phyloP scores from a whole-genome alignment of 2,888 invertebrate genomes.

The Aporophyla nigra region DNA sequence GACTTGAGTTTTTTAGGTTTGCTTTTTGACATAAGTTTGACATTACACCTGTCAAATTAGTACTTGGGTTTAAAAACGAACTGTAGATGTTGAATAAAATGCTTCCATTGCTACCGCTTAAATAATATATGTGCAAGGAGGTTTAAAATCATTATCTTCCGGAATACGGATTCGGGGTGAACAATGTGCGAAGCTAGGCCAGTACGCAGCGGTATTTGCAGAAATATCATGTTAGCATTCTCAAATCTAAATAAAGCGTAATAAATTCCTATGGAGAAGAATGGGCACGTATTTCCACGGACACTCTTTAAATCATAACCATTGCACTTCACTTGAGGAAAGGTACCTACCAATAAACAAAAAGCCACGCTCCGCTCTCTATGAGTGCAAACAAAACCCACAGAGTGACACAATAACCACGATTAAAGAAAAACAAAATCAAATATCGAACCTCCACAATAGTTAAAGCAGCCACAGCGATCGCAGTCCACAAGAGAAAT shows the following conservation, averaged over 20 bases:
- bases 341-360: neutral
- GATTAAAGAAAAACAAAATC: conserved; percentile 23
- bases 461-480: conserved; percentile 70
- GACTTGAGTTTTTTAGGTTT: too few species aligned
- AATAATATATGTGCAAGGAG: neutral
- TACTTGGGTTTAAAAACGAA: too few species aligned
- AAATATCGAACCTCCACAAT: conserved; percentile 78
- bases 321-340: neutral
- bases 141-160: neutral
- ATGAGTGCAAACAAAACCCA: neutral
- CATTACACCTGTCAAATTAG: neutral
- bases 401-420: neutral
- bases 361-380: neutral
- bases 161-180: neutral
- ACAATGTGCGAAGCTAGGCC: neutral
- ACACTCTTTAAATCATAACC: neutral
- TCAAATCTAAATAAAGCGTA: neutral
- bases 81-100: neutral
- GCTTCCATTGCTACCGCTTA: neutral
- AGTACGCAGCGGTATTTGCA: neutral
- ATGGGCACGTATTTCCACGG: neutral
- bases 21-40: too few species aligned
- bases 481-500: conserved; percentile 68
- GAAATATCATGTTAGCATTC: neutral
- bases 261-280: neutral